Percentiles rank a stretch among this genome's conserved stretches.
Conservation (phyloP, 2,888 invertebrate genomes). For the Melipona beecheii region DNA sequence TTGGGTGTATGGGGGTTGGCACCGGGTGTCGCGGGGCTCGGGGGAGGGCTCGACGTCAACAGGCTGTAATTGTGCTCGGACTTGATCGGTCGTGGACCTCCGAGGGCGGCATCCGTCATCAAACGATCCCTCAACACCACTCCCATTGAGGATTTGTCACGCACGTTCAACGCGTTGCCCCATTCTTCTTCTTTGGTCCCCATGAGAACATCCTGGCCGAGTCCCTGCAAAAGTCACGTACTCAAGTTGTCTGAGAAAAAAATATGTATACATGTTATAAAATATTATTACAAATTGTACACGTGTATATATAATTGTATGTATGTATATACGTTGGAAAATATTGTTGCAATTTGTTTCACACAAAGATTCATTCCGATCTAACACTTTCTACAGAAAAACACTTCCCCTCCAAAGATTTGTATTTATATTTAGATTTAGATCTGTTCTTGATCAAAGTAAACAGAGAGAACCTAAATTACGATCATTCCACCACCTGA, state of each 20-base stretch:
- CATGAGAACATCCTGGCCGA: slow-evolving; percentile 86
- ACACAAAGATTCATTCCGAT: too few species aligned
- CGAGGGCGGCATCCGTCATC: slow-evolving; percentile 94
- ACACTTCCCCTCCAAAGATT: too few species aligned
- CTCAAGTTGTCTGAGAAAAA: not conserved
- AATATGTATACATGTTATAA: too few species aligned
- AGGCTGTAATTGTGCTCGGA: slow-evolving; percentile 96
- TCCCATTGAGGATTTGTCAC: slow-evolving; percentile 83
- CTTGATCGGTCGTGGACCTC: slow-evolving; percentile 91
- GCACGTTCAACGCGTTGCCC: slow-evolving; percentile 87
- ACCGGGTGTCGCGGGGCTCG: slow-evolving; percentile 76
- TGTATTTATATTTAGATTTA: too few species aligned
- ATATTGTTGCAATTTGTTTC: too few species aligned
- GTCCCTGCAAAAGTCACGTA: slow-evolving; percentile 84
- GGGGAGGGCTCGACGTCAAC: slow-evolving; percentile 79
- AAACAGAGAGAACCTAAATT: too few species aligned
- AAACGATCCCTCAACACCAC: slow-evolving; percentile 95
- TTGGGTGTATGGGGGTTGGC: slow-evolving; percentile 73
- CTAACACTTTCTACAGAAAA: too few species aligned
- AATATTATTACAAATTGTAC: too few species aligned
- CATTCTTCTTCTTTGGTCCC: slow-evolving; percentile 87
- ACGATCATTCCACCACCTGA: too few species aligned
- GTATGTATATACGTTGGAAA: too few species aligned
- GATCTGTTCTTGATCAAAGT: too few species aligned
- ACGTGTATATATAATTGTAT: too few species aligned